These are phyloP conservation scores for Aleiodes leptofemur DNA, from an alignment of 2,888 invertebrate genomes.

Conservation along the genomic window DNA sequence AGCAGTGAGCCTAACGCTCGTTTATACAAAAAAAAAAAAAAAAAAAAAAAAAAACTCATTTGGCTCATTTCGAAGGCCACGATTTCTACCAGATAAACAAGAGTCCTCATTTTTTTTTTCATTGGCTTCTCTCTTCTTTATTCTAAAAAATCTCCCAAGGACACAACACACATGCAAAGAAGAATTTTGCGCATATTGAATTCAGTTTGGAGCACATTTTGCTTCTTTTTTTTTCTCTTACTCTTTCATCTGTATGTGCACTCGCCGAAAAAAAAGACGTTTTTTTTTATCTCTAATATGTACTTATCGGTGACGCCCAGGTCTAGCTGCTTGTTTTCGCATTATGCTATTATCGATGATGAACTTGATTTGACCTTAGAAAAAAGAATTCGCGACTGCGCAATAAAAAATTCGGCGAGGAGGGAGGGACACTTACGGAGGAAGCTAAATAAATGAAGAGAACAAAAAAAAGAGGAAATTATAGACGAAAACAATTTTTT, in stretches of 20 bases:
- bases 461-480: constrained; percentile 1
- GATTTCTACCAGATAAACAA: constrained; percentile 20
- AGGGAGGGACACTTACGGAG: constrained; percentile 24
- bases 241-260: constrained; percentile 2
- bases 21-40: not conserved
- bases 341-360: constrained; percentile 73
- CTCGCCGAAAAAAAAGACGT: constrained; percentile 6
- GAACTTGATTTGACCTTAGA: constrained; percentile 72
- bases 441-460: constrained; percentile 36
- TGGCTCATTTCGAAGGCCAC: constrained; percentile 20
- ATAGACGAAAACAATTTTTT: constrained; percentile 36
- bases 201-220: constrained; percentile 32
- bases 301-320: constrained; percentile 63
- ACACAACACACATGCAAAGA: constrained; percentile 23
- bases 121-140: not conserved
- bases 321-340: constrained; percentile 73
- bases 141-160: constrained; percentile 51
- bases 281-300: constrained; percentile 54
- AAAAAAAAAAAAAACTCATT: not conserved
- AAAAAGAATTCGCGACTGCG: constrained; percentile 61
- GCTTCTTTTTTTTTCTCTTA: not conserved
- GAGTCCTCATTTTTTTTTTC: constrained; percentile 17
- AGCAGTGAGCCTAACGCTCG: not conserved
- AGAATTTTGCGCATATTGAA: constrained; percentile 52
- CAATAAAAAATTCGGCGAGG: constrained; percentile 56